Conservation (phyloP, 2,113 vertebrate species). For the Pachyramphus minor region DNA sequence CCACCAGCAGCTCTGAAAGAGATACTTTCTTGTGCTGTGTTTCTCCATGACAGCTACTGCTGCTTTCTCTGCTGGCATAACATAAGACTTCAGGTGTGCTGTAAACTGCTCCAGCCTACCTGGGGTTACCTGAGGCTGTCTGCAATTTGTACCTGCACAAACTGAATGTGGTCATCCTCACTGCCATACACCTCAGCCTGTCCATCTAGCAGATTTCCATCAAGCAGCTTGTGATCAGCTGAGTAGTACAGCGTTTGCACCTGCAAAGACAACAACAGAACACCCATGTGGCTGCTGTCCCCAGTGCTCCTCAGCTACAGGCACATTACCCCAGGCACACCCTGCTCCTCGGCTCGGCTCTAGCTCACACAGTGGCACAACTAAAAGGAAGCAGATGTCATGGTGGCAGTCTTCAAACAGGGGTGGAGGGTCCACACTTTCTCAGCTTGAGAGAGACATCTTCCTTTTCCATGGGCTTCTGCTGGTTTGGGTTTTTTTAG, state of each 20-base stretch:
- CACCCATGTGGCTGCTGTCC: constrained; percentile 94
- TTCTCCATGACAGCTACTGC: background rate
- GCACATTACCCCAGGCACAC: constrained; percentile 70
- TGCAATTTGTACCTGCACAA: constrained; percentile 96
- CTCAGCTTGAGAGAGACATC: constrained; percentile 74
- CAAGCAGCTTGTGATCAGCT: constrained; percentile 99
- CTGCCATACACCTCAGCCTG: constrained; percentile 97
- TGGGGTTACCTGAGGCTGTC: constrained; percentile 76
- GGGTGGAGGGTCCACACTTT: constrained; percentile 67
- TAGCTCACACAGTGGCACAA: constrained; percentile 71
- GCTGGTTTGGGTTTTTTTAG: constrained; percentile 8
- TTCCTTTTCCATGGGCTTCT: constrained; percentile 70
- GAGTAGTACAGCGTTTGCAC: constrained; percentile 99
- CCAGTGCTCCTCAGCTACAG: constrained; percentile 79
- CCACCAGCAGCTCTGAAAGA: background rate
- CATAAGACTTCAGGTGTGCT: constrained; percentile 45
- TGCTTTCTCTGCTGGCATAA: constrained; percentile 32
- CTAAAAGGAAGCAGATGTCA: constrained; percentile 77
- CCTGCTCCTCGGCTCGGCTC: constrained; percentile 64
- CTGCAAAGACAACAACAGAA: constrained; percentile 99
- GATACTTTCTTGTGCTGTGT: background rate
- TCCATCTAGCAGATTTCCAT: constrained; percentile 96
- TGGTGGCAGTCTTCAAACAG: constrained; percentile 71
- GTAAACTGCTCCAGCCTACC: constrained; percentile 63
- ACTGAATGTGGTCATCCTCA: constrained; percentile 99